A percentile compares a stretch with the other conserved stretches of the same genome.
Evolutionary conservation across 2,888 invertebrate species (phyloP).

Genomic region (Spisula subtruncata): DNA sequence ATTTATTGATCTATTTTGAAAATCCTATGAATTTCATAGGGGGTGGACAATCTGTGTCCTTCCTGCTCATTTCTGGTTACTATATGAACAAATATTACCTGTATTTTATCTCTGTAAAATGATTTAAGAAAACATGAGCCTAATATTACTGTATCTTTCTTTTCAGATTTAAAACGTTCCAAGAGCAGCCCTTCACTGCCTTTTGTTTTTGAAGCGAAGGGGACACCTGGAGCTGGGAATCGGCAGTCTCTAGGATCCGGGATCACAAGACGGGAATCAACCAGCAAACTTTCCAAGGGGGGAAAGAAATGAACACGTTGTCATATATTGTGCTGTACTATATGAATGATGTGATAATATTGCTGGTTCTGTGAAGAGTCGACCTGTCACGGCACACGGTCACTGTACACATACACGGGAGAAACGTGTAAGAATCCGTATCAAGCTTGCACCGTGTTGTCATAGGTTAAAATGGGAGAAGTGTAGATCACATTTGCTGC

Average conservation of each 20-base stretch:
- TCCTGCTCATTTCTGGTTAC: no score
- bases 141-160: background rate
- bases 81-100: no score
- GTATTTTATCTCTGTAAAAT: no score
- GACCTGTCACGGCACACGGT: background rate
- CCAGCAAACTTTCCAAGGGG: slow-evolving; percentile 55
- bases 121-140: no score
- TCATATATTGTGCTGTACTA: background rate
- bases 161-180: slow-evolving; percentile 83
- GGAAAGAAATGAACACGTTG: slow-evolving; percentile 47
- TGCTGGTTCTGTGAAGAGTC: background rate
- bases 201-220: slow-evolving; percentile 80
- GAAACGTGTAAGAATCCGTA: background rate
- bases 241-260: slow-evolving; percentile 37
- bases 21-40: no score
- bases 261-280: slow-evolving; percentile 58
- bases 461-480: background rate
- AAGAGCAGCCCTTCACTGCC: slow-evolving; percentile 85
- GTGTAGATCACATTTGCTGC: background rate
- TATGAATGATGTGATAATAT: background rate
- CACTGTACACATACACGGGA: background rate
- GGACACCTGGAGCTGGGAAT: slow-evolving; percentile 23
- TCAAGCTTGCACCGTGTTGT: background rate
- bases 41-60: no score
- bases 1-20: no score